Conservation (phyloP, 2,888 invertebrate species). For the Epiblema foenella region DNA sequence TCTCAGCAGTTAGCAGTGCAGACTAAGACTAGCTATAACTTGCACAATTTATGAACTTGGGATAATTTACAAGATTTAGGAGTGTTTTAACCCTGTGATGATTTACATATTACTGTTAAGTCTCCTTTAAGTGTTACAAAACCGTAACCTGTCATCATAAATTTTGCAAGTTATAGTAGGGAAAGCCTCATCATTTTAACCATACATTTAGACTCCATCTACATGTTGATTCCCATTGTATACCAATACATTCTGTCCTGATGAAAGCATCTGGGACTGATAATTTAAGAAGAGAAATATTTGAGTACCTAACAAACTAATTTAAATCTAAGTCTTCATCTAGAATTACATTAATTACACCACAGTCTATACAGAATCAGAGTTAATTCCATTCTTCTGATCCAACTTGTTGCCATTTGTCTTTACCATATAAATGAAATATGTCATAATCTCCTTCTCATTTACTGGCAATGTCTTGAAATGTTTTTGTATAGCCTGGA, state of each 20-base stretch:
- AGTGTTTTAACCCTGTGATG: too few relatives aligned
- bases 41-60: too few relatives aligned
- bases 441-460: conserved; percentile 97
- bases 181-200: background rate
- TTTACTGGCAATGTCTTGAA: conserved; percentile 97
- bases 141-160: too few relatives aligned
- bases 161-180: too few relatives aligned
- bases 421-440: conserved; percentile 98
- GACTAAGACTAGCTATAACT: background rate
- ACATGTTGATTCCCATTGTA: conserved; percentile 21
- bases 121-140: too few relatives aligned
- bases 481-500: conserved; percentile 96
- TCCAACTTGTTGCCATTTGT: conserved; percentile 95
- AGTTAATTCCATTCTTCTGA: conserved; percentile 91
- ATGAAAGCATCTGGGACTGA: conserved; percentile 60
- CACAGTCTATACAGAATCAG: conserved; percentile 80
- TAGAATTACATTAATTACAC: conserved; percentile 60
- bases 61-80: too few relatives aligned
- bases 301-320: conserved; percentile 51
- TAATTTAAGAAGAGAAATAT: conserved; percentile 61
- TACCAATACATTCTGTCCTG: conserved; percentile 29
- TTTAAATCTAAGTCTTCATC: conserved; percentile 41
- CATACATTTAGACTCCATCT: background rate
- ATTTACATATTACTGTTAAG: too few relatives aligned
- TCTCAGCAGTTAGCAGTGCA: background rate